These are phyloP conservation scores for Furcifer pardalis DNA, from an alignment of 2,797 vertebrate genomes.

Conservation along the genomic window DNA sequence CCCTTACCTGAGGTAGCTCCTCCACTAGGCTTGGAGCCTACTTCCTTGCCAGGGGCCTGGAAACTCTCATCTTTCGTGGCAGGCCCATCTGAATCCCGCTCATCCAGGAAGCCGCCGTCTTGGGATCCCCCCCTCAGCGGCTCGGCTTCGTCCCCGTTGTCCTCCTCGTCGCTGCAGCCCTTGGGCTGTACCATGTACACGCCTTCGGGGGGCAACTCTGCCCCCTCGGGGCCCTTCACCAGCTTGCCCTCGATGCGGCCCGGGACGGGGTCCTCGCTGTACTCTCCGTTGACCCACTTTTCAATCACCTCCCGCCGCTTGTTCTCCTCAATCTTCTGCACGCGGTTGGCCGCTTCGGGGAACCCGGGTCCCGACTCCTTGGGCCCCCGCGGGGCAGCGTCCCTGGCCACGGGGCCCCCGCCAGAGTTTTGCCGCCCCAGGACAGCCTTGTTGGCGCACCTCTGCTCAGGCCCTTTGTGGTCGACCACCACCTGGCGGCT, in stretches of 20 bases:
- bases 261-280: constrained; percentile 84
- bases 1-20: constrained; percentile 75
- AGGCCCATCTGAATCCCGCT: constrained; percentile 83
- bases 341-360: constrained; percentile 79
- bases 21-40: constrained; percentile 76
- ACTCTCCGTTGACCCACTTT: constrained; percentile 99
- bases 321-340: constrained; percentile 92
- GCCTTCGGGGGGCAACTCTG: constrained; percentile 89
- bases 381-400: constrained; percentile 59
- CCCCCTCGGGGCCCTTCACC: constrained; percentile 71
- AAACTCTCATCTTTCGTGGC: constrained; percentile 82
- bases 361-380: constrained; percentile 78
- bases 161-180: constrained; percentile 96
- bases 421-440: constrained; percentile 46
- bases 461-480: constrained; percentile 84
- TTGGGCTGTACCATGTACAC: constrained; percentile 98
- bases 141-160: constrained; percentile 81
- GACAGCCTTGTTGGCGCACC: constrained; percentile 69
- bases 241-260: constrained; percentile 76
- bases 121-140: constrained; percentile 73
- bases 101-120: constrained; percentile 80
- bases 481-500: constrained; percentile 98
- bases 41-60: constrained; percentile 74
- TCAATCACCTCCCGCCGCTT: constrained; percentile 97
- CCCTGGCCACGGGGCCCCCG: constrained; percentile 40